A percentile compares a stretch with the other conserved stretches of the same genome.
Evolutionary conservation across 2,797 vertebrate genomes (phyloP).

Genomic region (Alouatta caraya): DNA sequence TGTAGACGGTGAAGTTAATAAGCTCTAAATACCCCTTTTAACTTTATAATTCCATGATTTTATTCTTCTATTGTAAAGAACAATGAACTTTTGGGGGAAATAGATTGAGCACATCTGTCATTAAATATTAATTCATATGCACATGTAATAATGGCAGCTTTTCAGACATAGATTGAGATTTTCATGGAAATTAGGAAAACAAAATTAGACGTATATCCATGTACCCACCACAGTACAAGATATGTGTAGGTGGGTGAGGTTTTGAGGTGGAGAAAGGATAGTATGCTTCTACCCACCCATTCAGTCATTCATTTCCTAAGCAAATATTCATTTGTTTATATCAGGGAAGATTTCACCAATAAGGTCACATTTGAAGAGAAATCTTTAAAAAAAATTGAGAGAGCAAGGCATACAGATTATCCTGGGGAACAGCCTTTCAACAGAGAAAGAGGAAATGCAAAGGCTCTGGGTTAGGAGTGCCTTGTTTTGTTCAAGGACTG

Average conservation of each 20-base stretch:
- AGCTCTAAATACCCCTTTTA: background rate
- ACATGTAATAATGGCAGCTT: background rate
- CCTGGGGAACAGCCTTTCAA: background rate
- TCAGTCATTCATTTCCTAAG: background rate
- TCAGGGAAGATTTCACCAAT: background rate
- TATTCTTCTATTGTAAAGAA: background rate
- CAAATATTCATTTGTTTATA: background rate
- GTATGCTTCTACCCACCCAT: too few relatives aligned
- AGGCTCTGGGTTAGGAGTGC: background rate
- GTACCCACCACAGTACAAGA: background rate
- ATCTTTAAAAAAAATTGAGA: background rate
- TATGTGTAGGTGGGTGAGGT: background rate
- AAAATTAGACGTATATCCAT: background rate
- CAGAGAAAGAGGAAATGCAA: background rate
- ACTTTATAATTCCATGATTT: background rate
- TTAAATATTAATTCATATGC: background rate
- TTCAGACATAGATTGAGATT: background rate
- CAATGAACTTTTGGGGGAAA: slow-evolving; percentile 1
- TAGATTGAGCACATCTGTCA: background rate
- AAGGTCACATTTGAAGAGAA: background rate
- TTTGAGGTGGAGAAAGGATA: background rate
- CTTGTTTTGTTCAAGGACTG: background rate
- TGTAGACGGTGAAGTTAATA: background rate
- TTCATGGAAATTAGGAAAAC: background rate
- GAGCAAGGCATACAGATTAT: background rate